Conservation (phyloP, 2,888 invertebrate genomes). For the Thera britannica region DNA sequence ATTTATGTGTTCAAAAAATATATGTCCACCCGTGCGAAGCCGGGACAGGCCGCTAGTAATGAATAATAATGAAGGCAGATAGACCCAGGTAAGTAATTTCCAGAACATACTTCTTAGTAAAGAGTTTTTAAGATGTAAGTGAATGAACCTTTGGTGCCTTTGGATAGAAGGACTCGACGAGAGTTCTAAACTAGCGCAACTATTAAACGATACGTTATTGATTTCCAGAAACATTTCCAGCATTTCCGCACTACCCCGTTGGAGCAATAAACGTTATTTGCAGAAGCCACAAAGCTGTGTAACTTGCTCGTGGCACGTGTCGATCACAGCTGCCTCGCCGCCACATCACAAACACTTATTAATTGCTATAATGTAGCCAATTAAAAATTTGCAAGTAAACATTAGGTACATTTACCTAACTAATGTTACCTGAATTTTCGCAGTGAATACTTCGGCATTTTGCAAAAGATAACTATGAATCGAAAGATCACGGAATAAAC, state of each 20-base stretch:
- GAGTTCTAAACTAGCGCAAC: conserved; percentile 21
- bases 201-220: conserved; percentile 40
- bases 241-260: conserved; percentile 54
- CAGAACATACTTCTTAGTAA: no score
- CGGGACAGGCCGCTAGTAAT: no score
- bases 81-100: no score
- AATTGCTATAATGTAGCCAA: conserved; percentile 39
- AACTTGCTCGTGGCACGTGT: conserved; percentile 49
- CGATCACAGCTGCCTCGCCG: conserved; percentile 49
- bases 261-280: conserved; percentile 69
- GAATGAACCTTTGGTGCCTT: no score
- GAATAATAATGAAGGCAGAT: no score
- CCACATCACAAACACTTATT: conserved; percentile 42
- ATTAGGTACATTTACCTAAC: background rate
- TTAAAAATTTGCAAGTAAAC: conserved; percentile 39
- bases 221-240: conserved; percentile 46
- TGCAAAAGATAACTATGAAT: conserved; percentile 15
- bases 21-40: no score
- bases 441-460: background rate
- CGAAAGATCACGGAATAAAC: conserved; percentile 23
- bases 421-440: background rate
- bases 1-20: no score
- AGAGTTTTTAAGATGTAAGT: no score
- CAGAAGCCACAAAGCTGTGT: conserved; percentile 69
- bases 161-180: background rate